Evolutionary conservation across 2,113 vertebrate genomes (phyloP).

Genomic region (Hyperopisus bebe): DNA sequence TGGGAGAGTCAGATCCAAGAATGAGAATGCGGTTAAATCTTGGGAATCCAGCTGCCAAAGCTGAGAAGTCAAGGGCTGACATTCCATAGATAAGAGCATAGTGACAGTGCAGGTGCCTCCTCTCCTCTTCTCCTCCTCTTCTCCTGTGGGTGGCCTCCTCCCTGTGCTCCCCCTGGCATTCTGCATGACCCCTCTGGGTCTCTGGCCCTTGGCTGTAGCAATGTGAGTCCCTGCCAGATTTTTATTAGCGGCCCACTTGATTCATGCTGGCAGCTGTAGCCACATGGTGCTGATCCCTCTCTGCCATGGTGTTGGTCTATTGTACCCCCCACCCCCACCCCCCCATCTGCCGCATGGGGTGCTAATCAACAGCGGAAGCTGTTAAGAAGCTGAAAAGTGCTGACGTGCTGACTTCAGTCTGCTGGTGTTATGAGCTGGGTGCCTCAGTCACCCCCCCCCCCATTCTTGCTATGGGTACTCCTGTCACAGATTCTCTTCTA

Average conservation of each 20-base stretch:
- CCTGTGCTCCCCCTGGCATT: background rate
- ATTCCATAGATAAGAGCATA: background rate
- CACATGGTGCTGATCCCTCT: constrained; percentile 32
- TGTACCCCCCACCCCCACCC: background rate
- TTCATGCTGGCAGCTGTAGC: constrained; percentile 44
- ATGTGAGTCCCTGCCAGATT: constrained; percentile 18
- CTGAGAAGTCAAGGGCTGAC: background rate
- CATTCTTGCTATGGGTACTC: background rate
- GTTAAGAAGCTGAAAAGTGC: background rate
- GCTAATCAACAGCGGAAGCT: constrained; percentile 3
- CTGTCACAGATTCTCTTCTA: background rate
- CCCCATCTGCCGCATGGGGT: background rate
- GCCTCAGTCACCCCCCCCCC: background rate
- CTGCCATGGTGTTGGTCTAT: background rate
- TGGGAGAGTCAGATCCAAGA: background rate
- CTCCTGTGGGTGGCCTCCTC: background rate
- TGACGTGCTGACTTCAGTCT: background rate
- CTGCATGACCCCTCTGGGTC: background rate
- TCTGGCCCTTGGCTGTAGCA: constrained; percentile 27
- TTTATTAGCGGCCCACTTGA: constrained; percentile 47
- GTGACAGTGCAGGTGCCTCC: background rate
- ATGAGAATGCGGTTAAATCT: background rate
- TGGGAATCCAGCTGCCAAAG: background rate
- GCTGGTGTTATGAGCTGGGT: background rate
- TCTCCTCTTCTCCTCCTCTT: too few species aligned